A percentile compares a stretch with the other conserved stretches of the same genome.
Conservation (phyloP, 2,797 vertebrate genomes). For the Furcifer pardalis region DNA sequence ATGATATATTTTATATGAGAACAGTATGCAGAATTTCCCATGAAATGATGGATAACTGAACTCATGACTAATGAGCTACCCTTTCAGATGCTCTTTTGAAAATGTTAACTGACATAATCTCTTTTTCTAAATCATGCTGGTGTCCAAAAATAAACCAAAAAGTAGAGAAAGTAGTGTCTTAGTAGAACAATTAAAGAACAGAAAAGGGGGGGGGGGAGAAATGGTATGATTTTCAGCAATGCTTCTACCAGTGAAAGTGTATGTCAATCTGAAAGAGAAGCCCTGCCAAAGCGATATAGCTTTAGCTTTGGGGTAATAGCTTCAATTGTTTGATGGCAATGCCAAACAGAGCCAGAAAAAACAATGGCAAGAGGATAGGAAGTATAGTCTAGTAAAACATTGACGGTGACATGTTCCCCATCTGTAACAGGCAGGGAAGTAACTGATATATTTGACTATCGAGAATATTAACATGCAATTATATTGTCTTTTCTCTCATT, state of each 20-base stretch:
- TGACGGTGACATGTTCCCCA: too few species aligned
- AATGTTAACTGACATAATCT: constrained; percentile 61
- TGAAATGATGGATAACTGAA: constrained; percentile 20
- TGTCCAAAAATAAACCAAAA: not conserved
- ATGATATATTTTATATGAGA: constrained; percentile 42
- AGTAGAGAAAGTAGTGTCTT: not conserved
- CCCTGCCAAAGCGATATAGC: fast-evolving
- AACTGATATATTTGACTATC: not conserved
- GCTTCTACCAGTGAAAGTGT: constrained; percentile 3
- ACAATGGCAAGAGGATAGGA: too few species aligned
- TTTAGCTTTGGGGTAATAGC: too few species aligned
- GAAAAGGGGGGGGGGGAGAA: not conserved
- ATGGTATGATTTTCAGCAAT: not conserved
- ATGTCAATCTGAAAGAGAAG: constrained; percentile 13
- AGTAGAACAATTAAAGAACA: constrained; percentile 36
- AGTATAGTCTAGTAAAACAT: too few species aligned
- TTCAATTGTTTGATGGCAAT: too few species aligned
- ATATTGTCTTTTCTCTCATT: not conserved
- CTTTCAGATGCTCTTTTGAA: constrained; percentile 46
- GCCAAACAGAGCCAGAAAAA: too few species aligned
- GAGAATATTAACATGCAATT: not conserved
- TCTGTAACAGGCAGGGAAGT: not conserved
- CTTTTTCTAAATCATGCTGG: constrained; percentile 12
- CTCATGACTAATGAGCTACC: constrained; percentile 42
- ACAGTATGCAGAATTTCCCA: constrained; percentile 28